Percentiles rank a stretch among this genome's conserved stretches.
Evolutionary conservation across 2,797 vertebrate species (phyloP).

Genomic region (Octomys mimax): DNA sequence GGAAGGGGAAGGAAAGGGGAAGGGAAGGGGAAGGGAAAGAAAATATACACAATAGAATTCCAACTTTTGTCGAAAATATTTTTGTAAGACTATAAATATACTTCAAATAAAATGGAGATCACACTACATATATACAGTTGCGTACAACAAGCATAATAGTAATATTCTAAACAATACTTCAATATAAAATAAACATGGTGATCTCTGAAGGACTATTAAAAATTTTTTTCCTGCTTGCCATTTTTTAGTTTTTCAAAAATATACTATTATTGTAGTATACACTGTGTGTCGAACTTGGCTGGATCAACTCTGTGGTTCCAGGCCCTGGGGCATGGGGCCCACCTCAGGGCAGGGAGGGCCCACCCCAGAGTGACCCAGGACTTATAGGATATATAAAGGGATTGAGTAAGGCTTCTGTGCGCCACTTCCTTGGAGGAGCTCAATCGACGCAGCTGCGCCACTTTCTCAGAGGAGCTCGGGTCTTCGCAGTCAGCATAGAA

Average conservation of each 20-base stretch:
- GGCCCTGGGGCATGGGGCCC: no score
- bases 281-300: no score
- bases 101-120: slow-evolving; percentile 2
- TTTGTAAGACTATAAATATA: background rate
- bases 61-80: slow-evolving; percentile 52
- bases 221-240: background rate
- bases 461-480: no score
- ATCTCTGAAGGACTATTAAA: background rate
- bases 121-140: background rate
- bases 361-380: no score
- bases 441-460: no score
- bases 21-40: background rate
- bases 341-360: no score
- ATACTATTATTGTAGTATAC: background rate
- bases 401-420: no score
- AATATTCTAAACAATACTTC: slow-evolving; percentile 44
- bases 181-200: slow-evolving; percentile 28
- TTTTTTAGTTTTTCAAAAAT: slow-evolving; percentile 52
- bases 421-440: no score
- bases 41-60: background rate
- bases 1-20: no score
- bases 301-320: no score
- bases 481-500: no score
- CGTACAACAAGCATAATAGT: background rate
- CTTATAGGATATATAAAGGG: no score